These are phyloP conservation scores for Bambusicola thoracicus DNA, from an alignment of 2,113 vertebrate species.

Conservation along the genomic window DNA sequence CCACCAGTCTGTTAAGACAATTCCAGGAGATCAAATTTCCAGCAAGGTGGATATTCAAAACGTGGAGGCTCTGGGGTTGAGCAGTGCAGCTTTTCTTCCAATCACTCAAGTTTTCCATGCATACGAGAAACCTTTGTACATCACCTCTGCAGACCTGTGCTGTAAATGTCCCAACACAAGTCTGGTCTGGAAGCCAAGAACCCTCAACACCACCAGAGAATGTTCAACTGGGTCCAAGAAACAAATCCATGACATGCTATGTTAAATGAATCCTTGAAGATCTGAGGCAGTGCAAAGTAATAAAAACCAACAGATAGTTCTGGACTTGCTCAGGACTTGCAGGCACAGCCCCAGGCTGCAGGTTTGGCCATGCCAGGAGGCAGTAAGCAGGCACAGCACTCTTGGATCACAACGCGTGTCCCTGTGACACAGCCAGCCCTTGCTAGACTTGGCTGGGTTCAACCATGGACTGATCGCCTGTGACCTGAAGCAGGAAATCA, in stretches of 20 bases:
- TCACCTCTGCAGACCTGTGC: neutral
- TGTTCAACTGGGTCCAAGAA: neutral
- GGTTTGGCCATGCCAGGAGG: neutral
- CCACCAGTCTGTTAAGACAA: neutral
- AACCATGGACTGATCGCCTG: neutral
- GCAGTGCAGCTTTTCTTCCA: neutral
- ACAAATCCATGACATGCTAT: rapidly evolving
- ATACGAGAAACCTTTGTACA: neutral
- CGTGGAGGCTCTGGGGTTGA: neutral
- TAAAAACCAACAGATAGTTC: neutral
- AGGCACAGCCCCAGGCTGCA: neutral
- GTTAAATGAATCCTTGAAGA: neutral
- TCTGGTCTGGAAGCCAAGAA: neutral
- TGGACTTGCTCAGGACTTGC: neutral
- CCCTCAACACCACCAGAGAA: neutral
- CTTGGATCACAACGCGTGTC: neutral
- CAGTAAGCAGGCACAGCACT: rapidly evolving
- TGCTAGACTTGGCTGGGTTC: neutral
- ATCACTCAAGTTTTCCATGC: neutral
- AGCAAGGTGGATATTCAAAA: neutral
- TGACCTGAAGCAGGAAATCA: neutral
- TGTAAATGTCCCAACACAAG: neutral
- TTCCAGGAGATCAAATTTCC: neutral
- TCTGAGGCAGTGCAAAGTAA: neutral
- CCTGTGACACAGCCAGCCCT: rapidly evolving